Evolutionary conservation across 2,797 vertebrate genomes (phyloP).

Genomic region (Ceyx erithaca): DNA sequence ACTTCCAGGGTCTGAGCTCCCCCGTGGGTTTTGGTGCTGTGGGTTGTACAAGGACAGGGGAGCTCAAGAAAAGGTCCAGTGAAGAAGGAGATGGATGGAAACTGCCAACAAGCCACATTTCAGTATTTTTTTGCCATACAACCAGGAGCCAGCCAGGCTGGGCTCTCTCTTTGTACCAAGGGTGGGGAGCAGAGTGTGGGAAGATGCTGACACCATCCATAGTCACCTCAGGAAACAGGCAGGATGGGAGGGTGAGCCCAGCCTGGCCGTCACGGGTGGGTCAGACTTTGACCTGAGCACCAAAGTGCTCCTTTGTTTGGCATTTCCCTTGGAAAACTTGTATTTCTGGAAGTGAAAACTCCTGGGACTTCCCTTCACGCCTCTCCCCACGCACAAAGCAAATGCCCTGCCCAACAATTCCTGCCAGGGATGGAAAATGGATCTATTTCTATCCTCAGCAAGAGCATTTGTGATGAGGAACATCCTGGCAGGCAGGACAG

Average conservation of each 20-base stretch:
- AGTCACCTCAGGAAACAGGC: neutral
- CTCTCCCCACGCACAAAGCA: neutral
- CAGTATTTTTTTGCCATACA: neutral
- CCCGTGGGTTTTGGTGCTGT: neutral
- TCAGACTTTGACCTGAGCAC: neutral
- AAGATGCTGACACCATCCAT: neutral
- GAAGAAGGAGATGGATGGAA: neutral
- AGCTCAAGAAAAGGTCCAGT: rapidly evolving
- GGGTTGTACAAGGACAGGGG: rapidly evolving
- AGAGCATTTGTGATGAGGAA: neutral
- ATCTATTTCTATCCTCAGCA: neutral
- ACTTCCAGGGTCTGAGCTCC: rapidly evolving
- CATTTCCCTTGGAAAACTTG: neutral
- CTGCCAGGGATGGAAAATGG: neutral
- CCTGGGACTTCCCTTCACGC: neutral
- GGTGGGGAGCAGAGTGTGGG: neutral
- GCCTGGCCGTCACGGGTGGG: rapidly evolving
- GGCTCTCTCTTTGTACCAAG: neutral
- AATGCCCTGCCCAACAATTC: neutral
- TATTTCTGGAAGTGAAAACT: neutral
- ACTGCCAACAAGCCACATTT: neutral
- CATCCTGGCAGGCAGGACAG: neutral
- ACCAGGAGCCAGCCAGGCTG: neutral
- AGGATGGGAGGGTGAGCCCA: rapidly evolving
- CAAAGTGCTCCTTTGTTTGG: neutral